Conservation (phyloP, 2,888 invertebrate genomes). For the Scaeva pyrastri region DNA sequence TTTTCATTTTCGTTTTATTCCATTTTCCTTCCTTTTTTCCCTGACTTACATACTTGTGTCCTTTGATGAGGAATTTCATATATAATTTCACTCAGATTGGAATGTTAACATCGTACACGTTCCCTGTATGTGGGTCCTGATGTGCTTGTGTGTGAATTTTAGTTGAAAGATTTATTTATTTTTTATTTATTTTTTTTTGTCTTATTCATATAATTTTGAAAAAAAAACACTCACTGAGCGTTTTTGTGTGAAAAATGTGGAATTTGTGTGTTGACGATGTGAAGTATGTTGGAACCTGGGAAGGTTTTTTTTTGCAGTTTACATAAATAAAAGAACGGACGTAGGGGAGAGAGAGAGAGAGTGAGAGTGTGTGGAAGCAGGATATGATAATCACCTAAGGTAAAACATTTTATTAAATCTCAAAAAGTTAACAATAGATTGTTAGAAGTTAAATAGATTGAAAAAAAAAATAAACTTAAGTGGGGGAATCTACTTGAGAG, state of each 20-base stretch:
- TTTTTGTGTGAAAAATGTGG: slow-evolving; percentile 30
- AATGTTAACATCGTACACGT: slow-evolving; percentile 9
- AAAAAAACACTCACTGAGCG: neutral
- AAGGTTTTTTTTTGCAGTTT: neutral
- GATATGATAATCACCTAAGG: neutral
- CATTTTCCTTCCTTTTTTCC: neutral
- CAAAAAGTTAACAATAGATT: neutral
- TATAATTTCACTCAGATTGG: slow-evolving; percentile 28
- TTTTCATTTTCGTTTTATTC: neutral
- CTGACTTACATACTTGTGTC: slow-evolving; percentile 14
- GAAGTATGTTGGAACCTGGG: neutral
- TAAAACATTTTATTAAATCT: neutral
- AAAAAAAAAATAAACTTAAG: neutral
- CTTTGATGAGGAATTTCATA: slow-evolving; percentile 41
- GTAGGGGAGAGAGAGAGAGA: too few relatives aligned
- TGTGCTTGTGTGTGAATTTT: neutral
- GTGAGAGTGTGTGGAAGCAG: too few relatives aligned
- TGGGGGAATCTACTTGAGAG: neutral
- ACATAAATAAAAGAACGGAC: neutral
- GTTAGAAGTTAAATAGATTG: neutral
- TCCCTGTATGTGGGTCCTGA: neutral
- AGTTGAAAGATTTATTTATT: neutral
- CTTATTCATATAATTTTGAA: neutral
- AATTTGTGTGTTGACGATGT: slow-evolving; percentile 2
- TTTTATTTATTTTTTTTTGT: neutral